Conservation (phyloP, 2,888 invertebrate genomes). For the Lasius fuliginosus region DNA sequence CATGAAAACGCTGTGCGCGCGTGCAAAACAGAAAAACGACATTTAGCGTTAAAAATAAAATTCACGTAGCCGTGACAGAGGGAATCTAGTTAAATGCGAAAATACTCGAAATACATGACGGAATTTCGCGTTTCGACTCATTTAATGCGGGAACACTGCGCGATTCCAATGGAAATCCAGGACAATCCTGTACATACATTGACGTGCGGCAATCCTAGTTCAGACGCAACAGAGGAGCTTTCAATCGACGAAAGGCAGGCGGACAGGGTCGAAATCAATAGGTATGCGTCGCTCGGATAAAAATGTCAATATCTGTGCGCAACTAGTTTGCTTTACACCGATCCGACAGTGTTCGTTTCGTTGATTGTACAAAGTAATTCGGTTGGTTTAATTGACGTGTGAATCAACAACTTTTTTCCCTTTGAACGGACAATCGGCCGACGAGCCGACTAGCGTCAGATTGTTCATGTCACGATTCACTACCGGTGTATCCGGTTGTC, state of each 20-base stretch:
- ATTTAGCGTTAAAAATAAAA: conserved; percentile 49
- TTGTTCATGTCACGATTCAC: conserved; percentile 73
- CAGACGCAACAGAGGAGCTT: conserved; percentile 39
- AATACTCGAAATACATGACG: conserved; percentile 29
- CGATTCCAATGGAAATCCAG: conserved; percentile 34
- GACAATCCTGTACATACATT: conserved; percentile 22
- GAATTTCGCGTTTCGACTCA: conserved; percentile 36
- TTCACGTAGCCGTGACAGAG: conserved; percentile 41
- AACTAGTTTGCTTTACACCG: conserved; percentile 74
- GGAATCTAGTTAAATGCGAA: conserved; percentile 50
- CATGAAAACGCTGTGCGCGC: conserved; percentile 40
- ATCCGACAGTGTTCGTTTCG: conserved; percentile 60
- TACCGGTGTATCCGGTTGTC: conserved; percentile 57
- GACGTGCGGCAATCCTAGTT: conserved; percentile 26
- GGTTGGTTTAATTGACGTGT: conserved; percentile 76
- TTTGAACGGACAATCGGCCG: conserved; percentile 70
- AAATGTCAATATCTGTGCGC: conserved; percentile 76
- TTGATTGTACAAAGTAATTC: conserved; percentile 78
- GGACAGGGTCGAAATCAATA: conserved; percentile 68
- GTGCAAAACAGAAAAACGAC: conserved; percentile 34
- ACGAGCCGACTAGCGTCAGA: conserved; percentile 67
- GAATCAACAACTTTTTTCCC: conserved; percentile 74
- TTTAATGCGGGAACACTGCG: conserved; percentile 27
- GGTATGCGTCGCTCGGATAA: conserved; percentile 70
- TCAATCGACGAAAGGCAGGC: conserved; percentile 49